These are phyloP conservation scores for Elymnias hypermnestra DNA, from an alignment of 1,140 invertebrate genomes.

Conservation along the genomic window DNA sequence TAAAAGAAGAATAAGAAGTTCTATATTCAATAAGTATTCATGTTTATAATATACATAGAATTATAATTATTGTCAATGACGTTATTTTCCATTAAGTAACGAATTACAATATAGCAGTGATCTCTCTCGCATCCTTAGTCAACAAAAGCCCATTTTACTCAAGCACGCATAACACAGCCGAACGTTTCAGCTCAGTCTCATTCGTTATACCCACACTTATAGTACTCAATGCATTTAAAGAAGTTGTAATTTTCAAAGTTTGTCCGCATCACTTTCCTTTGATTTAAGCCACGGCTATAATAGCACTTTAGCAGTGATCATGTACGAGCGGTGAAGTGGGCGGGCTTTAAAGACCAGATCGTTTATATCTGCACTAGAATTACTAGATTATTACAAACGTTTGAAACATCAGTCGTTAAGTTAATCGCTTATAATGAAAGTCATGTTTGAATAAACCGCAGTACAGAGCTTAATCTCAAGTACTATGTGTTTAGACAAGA, in stretches of 20 bases:
- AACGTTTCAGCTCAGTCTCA: too few species aligned
- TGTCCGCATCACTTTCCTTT: neutral
- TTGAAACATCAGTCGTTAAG: conserved; percentile 21
- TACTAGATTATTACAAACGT: conserved; percentile 24
- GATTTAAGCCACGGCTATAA: conserved; percentile 22
- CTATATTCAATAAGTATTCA: too few species aligned
- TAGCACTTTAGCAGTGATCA: conserved; percentile 25
- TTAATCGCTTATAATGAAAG: conserved; percentile 26
- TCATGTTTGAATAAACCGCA: conserved; percentile 17
- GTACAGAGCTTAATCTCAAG: conserved; percentile 2
- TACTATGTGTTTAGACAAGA: conserved; percentile 9
- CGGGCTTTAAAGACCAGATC: conserved; percentile 19
- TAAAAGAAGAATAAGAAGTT: too few species aligned
- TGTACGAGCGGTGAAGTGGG: conserved; percentile 25
- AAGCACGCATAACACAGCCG: too few species aligned
- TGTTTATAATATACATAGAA: too few species aligned
- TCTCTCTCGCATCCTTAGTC: too few species aligned
- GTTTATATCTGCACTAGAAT: conserved; percentile 24
- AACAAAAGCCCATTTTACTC: too few species aligned
- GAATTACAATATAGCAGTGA: too few species aligned
- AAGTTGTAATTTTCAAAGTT: neutral
- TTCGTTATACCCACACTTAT: too few species aligned
- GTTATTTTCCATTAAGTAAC: too few species aligned
- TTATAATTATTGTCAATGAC: too few species aligned
- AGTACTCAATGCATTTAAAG: too few species aligned